Conservation (phyloP, 1,140 invertebrate genomes). For the Eciton burchellii region DNA sequence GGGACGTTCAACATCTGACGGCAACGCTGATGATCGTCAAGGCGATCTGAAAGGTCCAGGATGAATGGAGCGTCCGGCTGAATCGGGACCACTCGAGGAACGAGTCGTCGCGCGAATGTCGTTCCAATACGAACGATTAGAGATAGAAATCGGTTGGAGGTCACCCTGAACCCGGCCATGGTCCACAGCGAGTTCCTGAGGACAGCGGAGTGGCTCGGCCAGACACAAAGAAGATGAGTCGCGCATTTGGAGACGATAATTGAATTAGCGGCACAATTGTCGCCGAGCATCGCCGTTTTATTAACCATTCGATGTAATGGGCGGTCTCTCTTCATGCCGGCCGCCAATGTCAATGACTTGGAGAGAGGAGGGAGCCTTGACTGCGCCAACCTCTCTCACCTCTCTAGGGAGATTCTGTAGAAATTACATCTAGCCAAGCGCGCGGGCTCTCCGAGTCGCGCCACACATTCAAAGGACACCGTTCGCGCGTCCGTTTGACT, state of each 20-base stretch:
- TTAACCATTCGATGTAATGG: conserved; percentile 67
- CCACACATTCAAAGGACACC: conserved; percentile 65
- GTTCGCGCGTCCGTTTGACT: too few relatives aligned
- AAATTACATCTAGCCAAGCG: conserved; percentile 69
- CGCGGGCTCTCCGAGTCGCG: conserved; percentile 26
- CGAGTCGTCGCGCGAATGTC: too few relatives aligned
- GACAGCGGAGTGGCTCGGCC: not conserved
- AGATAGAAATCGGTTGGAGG: too few relatives aligned
- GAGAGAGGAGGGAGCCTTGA: conserved; percentile 74
- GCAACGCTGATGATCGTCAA: not conserved
- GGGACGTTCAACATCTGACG: conserved; percentile 48
- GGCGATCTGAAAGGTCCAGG: not conserved
- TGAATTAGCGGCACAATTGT: conserved; percentile 33
- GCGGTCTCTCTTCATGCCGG: conserved; percentile 67
- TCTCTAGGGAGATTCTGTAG: conserved; percentile 71
- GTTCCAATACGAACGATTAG: too few relatives aligned
- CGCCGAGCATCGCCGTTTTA: conserved; percentile 60
- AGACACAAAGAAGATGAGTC: conserved; percentile 26
- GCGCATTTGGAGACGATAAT: conserved; percentile 34
- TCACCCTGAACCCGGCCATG: too few relatives aligned
- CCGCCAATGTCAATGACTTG: conserved; percentile 79
- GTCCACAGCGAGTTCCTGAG: not conserved
- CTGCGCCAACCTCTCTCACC: conserved; percentile 77
- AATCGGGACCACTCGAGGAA: too few relatives aligned
- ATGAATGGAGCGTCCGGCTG: too few relatives aligned